Conservation (phyloP, 2,797 vertebrate species). For the Phyllotis vaccarum region DNA sequence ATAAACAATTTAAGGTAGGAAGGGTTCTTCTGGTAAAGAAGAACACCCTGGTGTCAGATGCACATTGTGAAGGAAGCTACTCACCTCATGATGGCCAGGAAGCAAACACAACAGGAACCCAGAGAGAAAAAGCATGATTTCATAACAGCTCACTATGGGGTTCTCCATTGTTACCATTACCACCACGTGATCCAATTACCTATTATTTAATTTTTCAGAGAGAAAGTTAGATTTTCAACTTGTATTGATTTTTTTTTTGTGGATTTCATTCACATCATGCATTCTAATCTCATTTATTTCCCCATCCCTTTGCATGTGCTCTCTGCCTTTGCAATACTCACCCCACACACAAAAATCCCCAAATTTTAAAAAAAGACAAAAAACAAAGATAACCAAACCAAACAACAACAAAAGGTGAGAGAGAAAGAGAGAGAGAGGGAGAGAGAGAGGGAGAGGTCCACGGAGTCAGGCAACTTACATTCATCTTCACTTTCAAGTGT, state of each 20-base stretch:
- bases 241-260: not conserved
- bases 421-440: no score
- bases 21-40: not conserved
- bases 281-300: not conserved
- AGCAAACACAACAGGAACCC: not conserved
- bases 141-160: not conserved
- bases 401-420: no score
- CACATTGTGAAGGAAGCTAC: not conserved
- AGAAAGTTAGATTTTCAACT: not conserved
- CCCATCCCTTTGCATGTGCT: not conserved
- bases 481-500: not conserved
- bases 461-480: rapidly evolving
- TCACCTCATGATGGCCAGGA: not conserved
- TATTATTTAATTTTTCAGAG: not conserved
- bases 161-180: no score
- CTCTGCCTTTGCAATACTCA: not conserved
- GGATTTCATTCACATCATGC: not conserved
- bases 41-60: not conserved
- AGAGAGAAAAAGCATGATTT: not conserved
- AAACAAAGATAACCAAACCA: not conserved
- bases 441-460: not conserved
- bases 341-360: not conserved
- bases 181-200: not conserved
- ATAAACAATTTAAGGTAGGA: not conserved
- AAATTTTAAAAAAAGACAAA: not conserved